Evolutionary conservation across 2,888 invertebrate genomes (phyloP), one percentile per base, ranked within the genome.

Genomic region (Eremobia ochroleuca): DNA sequence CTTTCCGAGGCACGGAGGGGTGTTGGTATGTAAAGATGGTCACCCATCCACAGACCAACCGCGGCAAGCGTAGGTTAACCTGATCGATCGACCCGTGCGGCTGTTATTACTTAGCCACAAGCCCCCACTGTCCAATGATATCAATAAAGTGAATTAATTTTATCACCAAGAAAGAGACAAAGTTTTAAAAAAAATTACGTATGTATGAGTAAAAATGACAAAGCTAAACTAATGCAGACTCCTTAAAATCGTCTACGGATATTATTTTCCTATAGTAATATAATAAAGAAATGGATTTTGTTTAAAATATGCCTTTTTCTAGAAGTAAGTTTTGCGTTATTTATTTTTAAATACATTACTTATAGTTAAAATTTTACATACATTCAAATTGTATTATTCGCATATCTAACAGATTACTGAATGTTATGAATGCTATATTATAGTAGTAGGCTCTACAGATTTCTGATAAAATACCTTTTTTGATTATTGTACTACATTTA

Each of bases 341-440:
- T 85, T 83, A 73, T 80, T 83, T 79, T 71, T 72, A 61, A 76
- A 66, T 76, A 61, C 46, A 77, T 40, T 28, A 21, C 11, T 11
- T 52, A 75, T 79, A 62, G 37, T 77, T 66, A 70, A 65, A 64
- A 67, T 69, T 76, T 77, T 28, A 69, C 74, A 65, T 65, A 67
- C 73, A 78, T 72, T 74, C 55, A 52, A 74, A 77, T 77, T 81
- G 59, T 86, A 83, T 76, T 87, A 75, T 83, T 87, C 77, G 82
- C 68, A 81, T 83, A 83, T 82, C 79, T 85, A 73, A 80, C 77
- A 76, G 69, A 72, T 84, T 71, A 87, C 55, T 55, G 74, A 77
- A 82, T 76, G 78, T 64, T 69, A 79, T 61, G 13, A 70, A 83
- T 72, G 61, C 71, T 87, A 76, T 76, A 40, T 28, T 67, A 68